Base-by-base conservation (phyloP, 2,888 invertebrate genomes). In the Eupithecia inturbata region DNA sequence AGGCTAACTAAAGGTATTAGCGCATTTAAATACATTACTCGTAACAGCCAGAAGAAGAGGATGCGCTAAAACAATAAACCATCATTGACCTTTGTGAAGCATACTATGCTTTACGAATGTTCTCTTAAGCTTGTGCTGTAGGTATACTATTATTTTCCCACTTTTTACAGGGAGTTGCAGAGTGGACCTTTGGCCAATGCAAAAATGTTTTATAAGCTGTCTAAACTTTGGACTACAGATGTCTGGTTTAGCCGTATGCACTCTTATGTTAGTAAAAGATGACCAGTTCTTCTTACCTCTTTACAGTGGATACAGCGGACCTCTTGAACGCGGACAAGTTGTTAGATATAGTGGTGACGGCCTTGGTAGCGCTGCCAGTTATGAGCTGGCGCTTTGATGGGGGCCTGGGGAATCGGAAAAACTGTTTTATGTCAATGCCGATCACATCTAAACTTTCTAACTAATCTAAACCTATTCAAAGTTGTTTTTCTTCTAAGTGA, bases 261-360 rank as follows among this genome's bases (percentile, higher is more conserved):
- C 10, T 22, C 10, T 53, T 53, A 53, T 7, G 12, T 22, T 57
- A 26, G 4, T 57, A 57, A 22, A 49, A 26, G 53, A 26, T 4
- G 14, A 57, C 22, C 53, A 12, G 16, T 45, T 41, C 72, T 87
- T 81, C 73, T 87, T 81, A 93, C 94, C 93, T 94, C 78, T 94
- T 94, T 69, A 94, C 88, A 81, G 93, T 91, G 53, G 94, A 85
- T 6, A 93, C 89, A 67, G 94, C 94, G 3, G 92, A 89, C 74
- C 94, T 82, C 84, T 92, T 94, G 64, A 92, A 80, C 12, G 93
- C 92, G 0, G 94, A 92, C 26, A 89, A 73, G 78, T 93, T 93
- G 80, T 83, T 87, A 31, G 88, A 79, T 72, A 90, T 69, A 0
- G 87, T 84, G 22, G 86, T 80, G 68, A 89, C 86, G 0, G 93